Conservation (phyloP, 2,888 invertebrate genomes). For the Odontomyia ornata region DNA sequence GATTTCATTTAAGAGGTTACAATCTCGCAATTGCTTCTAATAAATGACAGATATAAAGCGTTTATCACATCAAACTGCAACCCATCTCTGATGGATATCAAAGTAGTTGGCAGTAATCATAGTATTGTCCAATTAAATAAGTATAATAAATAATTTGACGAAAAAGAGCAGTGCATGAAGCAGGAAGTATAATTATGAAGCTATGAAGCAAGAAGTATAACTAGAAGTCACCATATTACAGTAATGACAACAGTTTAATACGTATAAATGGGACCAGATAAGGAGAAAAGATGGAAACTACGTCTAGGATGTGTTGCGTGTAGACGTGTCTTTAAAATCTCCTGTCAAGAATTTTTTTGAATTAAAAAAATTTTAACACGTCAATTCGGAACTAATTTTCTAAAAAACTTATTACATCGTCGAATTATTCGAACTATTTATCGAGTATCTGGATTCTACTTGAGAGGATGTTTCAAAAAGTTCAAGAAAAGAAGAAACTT, state of each 20-base stretch:
- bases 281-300: no score
- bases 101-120: background rate
- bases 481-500: no score
- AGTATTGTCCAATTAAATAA: conserved; percentile 10
- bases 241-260: background rate
- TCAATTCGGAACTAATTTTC: no score
- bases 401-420: no score
- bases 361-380: no score
- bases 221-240: background rate
- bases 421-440: no score
- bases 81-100: background rate
- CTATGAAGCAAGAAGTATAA: background rate
- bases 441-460: no score
- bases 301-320: no score
- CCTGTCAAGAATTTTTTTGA: no score
- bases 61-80: background rate
- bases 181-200: no score
- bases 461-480: no score
- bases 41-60: conserved; percentile 61
- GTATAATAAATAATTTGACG: background rate
- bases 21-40: conserved; percentile 73
- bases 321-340: no score
- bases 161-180: background rate
- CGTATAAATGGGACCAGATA: background rate
- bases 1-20: conserved; percentile 78